phyloP scores from a whole-genome alignment of 2,888 invertebrate genomes.

The Dicroscelio sp. region DNA sequence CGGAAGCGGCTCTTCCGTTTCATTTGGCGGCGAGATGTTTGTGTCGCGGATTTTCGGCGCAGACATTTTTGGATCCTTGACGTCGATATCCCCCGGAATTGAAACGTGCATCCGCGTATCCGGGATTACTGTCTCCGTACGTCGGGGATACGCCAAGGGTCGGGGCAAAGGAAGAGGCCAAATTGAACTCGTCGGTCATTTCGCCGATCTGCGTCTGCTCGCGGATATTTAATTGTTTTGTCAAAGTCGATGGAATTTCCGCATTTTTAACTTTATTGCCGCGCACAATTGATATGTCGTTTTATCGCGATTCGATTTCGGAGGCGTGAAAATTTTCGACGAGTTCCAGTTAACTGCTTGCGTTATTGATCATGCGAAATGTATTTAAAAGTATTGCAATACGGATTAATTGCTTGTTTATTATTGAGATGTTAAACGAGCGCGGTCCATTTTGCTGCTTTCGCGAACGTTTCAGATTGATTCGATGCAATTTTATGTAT shows the following conservation, averaged over 20 bases:
- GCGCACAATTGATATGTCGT: conserved; percentile 44
- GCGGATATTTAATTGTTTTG: conserved; percentile 66
- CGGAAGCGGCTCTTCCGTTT: conserved; percentile 7
- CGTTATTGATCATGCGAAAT: conserved; percentile 24
- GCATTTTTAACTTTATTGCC: conserved; percentile 33
- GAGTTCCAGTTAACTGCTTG: background rate
- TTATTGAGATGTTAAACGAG: too few relatives aligned
- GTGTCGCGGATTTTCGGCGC: background rate
- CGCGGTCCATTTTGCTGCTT: too few relatives aligned
- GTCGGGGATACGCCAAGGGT: background rate
- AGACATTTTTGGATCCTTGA: conserved; percentile 62
- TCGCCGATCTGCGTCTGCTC: conserved; percentile 55
- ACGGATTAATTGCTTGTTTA: background rate
- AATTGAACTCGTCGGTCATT: too few relatives aligned
- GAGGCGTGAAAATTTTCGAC: background rate
- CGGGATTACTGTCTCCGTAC: conserved; percentile 62
- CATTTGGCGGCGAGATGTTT: conserved; percentile 53
- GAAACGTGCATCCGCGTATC: conserved; percentile 76
- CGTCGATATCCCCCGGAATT: conserved; percentile 78
- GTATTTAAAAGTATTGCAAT: conserved; percentile 8
- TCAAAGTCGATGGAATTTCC: conserved; percentile 51
- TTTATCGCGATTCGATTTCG: conserved; percentile 3
- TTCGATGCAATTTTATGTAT: too few relatives aligned
- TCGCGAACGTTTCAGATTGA: too few relatives aligned
- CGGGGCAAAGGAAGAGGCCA: too few relatives aligned